Base-by-base conservation (phyloP, 1,140 invertebrate species). In the Coelopa frigida region DNA sequence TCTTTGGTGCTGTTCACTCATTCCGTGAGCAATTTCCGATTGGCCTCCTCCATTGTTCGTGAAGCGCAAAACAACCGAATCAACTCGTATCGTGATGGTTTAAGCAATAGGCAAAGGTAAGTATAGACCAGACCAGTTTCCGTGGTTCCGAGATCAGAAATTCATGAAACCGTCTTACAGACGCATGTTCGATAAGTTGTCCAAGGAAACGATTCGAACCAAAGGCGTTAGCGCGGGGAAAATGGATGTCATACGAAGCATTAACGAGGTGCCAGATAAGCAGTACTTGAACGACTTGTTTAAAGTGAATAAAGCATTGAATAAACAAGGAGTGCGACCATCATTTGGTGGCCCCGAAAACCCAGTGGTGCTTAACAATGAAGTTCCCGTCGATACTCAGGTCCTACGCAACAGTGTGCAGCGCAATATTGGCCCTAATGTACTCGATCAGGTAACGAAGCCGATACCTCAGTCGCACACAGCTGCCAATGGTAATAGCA, bases 221-320 rank as follows among this genome's bases (percentile, higher is more conserved):
- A 43, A 32, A 0, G 63, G 63, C n/a, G 39, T 22, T 0, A 49
- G 35, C 0, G 36, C 14, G 8, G 59, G 56, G n/a, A 63, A 56
- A 31, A 36, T 58, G 26, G 60, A 64, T 39, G 53, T 67, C 10
- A 67, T 67, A 41, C 61, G 63, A 5, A 52, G 46, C 18, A 53
- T 56, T 4, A 67, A 67, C 38, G 58, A 67, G n/a, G 54, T 66
- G 32, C 61, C 59, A 5, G 53, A 56, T 10, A 47, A 48, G 1
- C 57, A 67, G 41, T 50, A 61, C 29, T 55, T 67, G 14, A 67
- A 64, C 35, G 63, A 67, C 52, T 39, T 67, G 1, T 64, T 49
- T 24, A 67, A 55, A 51, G 63, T 60, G 24, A 67, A 67, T 21
- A 53, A 42, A 32, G 27, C 60, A 11, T n/a, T 63, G 21, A 67